phyloP scores from a whole-genome alignment of 2,888 invertebrate species.

The Conops quadrifasciatus region DNA sequence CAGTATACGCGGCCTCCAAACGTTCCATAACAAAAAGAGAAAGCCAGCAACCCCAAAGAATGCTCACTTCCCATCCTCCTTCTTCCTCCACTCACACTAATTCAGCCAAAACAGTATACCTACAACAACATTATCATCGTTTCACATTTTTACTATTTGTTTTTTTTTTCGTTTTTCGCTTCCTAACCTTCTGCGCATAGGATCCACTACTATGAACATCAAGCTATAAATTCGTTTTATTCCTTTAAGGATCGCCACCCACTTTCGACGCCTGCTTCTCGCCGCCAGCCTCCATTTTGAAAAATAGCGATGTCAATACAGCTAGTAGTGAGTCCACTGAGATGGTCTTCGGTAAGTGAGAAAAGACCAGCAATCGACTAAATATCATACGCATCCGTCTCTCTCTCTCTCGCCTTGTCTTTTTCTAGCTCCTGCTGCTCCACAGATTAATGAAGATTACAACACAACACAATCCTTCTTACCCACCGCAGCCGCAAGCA shows the following conservation, averaged over 20 bases:
- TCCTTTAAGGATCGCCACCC: slow-evolving; percentile 53
- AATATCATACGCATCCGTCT: too few relatives aligned
- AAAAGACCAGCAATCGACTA: not conserved
- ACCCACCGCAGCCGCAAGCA: too few relatives aligned
- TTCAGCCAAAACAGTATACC: too few relatives aligned
- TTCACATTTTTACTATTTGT: slow-evolving; percentile 11
- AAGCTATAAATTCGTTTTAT: slow-evolving; percentile 33
- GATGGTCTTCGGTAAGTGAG: not conserved
- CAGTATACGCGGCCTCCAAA: slow-evolving; percentile 6
- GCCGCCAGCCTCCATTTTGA: slow-evolving; percentile 43
- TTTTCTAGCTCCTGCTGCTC: slow-evolving; percentile 49
- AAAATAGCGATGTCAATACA: slow-evolving; percentile 34
- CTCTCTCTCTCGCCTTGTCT: not conserved
- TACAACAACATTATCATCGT: not conserved
- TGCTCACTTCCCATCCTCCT: not conserved
- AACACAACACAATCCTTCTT: too few relatives aligned
- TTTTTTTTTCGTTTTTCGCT: slow-evolving; percentile 18
- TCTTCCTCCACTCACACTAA: not conserved
- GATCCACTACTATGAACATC: slow-evolving; percentile 22
- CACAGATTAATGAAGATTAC: slow-evolving; percentile 17
- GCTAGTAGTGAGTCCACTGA: not conserved
- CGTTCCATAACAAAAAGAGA: not conserved
- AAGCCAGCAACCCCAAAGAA: not conserved
- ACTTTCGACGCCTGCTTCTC: slow-evolving; percentile 47
- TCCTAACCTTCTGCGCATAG: slow-evolving; percentile 14